Conservation (phyloP, 2,888 invertebrate species). For the Drosophila kuntzei region DNA sequence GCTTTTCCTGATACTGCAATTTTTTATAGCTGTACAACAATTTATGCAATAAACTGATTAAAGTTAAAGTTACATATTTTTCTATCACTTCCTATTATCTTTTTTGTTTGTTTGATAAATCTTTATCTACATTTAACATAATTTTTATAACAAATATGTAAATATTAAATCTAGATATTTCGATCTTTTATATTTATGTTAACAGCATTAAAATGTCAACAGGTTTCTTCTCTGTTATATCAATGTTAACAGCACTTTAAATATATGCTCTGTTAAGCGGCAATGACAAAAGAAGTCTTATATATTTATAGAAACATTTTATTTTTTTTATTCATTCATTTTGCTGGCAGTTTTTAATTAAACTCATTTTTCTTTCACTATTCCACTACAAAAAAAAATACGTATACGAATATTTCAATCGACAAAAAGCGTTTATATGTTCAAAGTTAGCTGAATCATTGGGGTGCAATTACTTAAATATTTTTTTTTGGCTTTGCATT, state of each 20-base stretch:
- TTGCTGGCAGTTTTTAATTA: background rate
- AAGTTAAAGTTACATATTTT: no score
- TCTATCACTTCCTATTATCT: no score
- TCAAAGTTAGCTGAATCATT: slow-evolving; percentile 1
- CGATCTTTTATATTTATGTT: background rate
- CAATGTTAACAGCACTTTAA: background rate
- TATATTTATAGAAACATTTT: background rate
- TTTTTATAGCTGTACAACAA: no score
- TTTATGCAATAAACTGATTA: no score
- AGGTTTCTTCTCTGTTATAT: background rate
- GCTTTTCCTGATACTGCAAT: no score
- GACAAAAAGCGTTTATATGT: slow-evolving; percentile 15
- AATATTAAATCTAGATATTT: background rate
- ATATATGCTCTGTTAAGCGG: background rate
- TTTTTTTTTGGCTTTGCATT: slow-evolving; percentile 29
- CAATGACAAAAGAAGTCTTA: background rate
- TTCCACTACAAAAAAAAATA: background rate
- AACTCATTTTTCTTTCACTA: background rate
- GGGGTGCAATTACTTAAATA: slow-evolving; percentile 49
- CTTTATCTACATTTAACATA: no score
- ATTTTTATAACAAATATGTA: no score
- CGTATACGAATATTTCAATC: background rate
- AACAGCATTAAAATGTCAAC: background rate
- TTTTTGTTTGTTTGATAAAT: no score
- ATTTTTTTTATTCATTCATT: background rate